Evolutionary conservation across 2,888 invertebrate species (phyloP), one percentile per base, ranked within the genome.

Genomic region (Eucera pruinosa): DNA sequence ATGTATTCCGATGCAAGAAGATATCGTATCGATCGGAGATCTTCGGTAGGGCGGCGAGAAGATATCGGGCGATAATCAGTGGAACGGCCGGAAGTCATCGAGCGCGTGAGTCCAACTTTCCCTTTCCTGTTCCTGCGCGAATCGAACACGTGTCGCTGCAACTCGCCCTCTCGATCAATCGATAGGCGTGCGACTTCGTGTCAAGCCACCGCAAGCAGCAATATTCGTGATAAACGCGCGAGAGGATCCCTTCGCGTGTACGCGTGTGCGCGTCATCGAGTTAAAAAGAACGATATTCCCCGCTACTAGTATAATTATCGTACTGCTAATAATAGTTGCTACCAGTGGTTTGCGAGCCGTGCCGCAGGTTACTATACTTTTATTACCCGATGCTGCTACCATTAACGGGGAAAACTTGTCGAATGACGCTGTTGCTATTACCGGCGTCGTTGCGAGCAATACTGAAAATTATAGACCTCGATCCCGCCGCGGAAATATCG

Each of bases 291-390:
- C 43, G 45, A 52, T 33, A n/a, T n/a, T n/a, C n/a, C 43, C 15
- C 27, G 41, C 48, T 30, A 64, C 72, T 52, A 48, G 64, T 72
- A 58, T 72, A 74, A 74, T 74, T 72, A 74, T 72, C 57, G 50
- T 64, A 57, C 52, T 20, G 62, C 74, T 74, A 74, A 72, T 74
- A 72, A 74, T 71, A 73, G 72, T 71, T 33, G 54, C 54, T n/a
- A 39, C 23, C 43, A 23, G 41, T 45, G 20, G 50, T 55, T 27
- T n/a, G 54, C 57, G 73, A 52, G 70, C 41, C 15, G 39, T 36
- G 62, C 48, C 57, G 25, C 50, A 7, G 73, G 50, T 72, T 61
- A 23, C 62, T 25, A 57, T 70, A 70, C 61, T 61, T 72, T 72
- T 74, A 72, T 74, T 72, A 50, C 43, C 36, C n/a, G 50, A 50